Conservation (phyloP, 2,113 vertebrate species). For the Erythrocebus patas region DNA sequence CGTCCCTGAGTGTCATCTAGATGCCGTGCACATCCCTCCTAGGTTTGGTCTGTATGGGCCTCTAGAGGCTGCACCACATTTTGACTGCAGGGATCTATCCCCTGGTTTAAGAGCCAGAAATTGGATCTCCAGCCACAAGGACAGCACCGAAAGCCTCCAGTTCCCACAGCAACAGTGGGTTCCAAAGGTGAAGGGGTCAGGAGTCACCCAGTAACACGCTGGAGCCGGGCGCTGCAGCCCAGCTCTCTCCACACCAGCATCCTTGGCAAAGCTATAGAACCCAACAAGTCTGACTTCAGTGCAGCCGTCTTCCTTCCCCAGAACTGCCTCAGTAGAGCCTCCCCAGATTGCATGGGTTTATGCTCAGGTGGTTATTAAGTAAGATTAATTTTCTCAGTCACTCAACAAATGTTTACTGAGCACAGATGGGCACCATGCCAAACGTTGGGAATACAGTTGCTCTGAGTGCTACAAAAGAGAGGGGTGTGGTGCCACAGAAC, state of each 20-base stretch:
- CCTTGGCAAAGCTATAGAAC: not conserved
- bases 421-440: not conserved
- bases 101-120: not conserved
- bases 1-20: fast-evolving
- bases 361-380: not conserved
- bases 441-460: not conserved
- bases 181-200: not conserved
- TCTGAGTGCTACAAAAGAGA: not conserved
- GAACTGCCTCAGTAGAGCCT: no score
- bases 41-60: not conserved
- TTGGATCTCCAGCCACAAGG: not conserved
- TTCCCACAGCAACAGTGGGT: not conserved
- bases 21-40: not conserved
- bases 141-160: not conserved
- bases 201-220: fast-evolving
- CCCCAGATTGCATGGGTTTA: not conserved
- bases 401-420: not conserved
- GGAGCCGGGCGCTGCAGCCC: not conserved
- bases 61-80: not conserved
- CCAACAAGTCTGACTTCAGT: not conserved
- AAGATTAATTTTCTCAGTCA: not conserved
- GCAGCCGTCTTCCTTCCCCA: not conserved
- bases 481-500: not conserved
- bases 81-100: not conserved
- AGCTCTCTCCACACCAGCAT: not conserved